These are phyloP conservation scores for Pseudopleuronectes americanus DNA, from an alignment of 2,797 vertebrate genomes.

Conservation along the genomic window DNA sequence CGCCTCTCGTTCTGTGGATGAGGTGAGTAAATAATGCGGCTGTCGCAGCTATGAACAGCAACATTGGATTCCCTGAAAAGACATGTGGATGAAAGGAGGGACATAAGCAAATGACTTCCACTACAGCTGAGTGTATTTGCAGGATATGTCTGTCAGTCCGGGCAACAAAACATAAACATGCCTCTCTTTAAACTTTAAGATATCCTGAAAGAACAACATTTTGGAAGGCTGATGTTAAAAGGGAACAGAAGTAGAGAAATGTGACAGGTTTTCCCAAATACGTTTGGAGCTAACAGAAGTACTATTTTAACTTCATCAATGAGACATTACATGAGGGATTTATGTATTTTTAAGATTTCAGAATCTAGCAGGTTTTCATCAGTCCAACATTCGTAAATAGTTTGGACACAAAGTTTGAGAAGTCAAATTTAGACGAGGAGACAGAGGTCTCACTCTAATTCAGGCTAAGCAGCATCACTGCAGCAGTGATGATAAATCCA, in stretches of 20 bases:
- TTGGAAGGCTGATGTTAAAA: background rate
- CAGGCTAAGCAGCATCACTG: background rate
- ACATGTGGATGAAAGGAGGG: background rate
- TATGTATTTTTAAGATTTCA: no score
- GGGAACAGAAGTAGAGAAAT: no score
- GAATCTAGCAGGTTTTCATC: background rate
- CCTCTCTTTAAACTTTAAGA: background rate
- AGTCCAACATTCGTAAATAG: background rate
- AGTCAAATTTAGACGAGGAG: background rate
- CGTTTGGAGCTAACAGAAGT: no score
- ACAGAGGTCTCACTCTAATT: background rate
- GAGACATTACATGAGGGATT: no score
- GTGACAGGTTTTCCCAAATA: background rate
- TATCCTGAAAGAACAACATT: background rate
- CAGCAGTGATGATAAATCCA: no score
- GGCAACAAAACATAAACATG: background rate
- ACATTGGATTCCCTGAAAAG: background rate
- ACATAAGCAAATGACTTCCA: background rate
- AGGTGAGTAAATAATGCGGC: slow-evolving; percentile 83
- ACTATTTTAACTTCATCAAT: no score
- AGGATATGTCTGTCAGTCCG: background rate
- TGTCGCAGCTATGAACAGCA: background rate
- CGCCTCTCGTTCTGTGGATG: slow-evolving; percentile 90
- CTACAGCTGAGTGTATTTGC: background rate
- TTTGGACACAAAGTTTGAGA: background rate